Evolutionary conservation across 2,888 invertebrate species (phyloP).

Genomic region (Stramonita haemastoma): DNA sequence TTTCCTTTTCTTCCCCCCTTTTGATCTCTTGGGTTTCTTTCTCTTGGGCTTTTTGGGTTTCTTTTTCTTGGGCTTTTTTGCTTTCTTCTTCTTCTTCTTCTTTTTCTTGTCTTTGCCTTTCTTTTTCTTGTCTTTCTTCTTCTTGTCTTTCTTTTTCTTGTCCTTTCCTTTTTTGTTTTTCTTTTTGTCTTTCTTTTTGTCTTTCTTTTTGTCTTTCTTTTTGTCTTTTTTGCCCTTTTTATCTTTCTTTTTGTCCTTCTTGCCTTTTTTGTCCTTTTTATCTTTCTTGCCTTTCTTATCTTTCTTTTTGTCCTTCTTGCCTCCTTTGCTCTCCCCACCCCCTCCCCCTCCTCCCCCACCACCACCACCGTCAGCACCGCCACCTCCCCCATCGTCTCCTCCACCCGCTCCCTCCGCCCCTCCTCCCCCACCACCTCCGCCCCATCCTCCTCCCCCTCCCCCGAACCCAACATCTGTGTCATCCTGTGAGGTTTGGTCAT

Average conservation of each 20-base stretch:
- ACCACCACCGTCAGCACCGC: not conserved
- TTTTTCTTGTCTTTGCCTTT: not conserved
- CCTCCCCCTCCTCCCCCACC: not conserved
- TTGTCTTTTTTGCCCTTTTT: not conserved
- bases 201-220: not conserved
- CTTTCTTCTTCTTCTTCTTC: not conserved
- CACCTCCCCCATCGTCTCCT: not conserved
- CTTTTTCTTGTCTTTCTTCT: not conserved
- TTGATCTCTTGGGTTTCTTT: not conserved
- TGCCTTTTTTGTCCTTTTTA: not conserved
- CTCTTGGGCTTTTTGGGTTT: constrained; percentile 17
- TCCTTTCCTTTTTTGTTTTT: not conserved
- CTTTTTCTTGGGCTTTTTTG: constrained; percentile 13
- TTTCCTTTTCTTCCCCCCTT: not conserved
- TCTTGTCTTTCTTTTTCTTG: not conserved
- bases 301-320: not conserved
- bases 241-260: not conserved
- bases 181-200: not conserved
- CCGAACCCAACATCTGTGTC: not conserved
- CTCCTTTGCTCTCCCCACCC: not conserved
- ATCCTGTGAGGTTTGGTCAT: too few species aligned
- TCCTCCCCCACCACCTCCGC: not conserved
- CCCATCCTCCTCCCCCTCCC: not conserved
- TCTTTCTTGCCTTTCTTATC: not conserved
- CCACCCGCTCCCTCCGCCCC: not conserved